Evolutionary conservation across 2,888 invertebrate species (phyloP).

Genomic region (Caenorhabditis sp.): DNA sequence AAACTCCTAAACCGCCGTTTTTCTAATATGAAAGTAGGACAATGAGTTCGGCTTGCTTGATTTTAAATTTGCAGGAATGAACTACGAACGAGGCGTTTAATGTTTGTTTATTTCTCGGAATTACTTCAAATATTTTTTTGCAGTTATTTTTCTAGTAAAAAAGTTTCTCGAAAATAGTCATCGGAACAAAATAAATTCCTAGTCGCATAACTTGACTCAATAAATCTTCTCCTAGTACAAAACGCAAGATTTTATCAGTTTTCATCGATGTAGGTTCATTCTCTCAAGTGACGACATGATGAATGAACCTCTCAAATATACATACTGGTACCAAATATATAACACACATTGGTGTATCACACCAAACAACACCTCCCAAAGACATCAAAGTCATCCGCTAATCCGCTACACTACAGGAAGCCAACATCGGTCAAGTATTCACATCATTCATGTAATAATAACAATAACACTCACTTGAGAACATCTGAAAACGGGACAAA

Average conservation of each 20-base stretch:
- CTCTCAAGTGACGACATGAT: not conserved
- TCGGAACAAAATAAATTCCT: not conserved
- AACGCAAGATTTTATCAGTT: constrained; percentile 30
- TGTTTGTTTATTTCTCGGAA: no score
- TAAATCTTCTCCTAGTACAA: not conserved
- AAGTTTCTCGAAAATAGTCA: no score
- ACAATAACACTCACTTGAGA: not conserved
- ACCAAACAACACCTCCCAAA: not conserved
- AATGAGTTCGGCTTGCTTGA: no score
- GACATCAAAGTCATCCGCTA: not conserved
- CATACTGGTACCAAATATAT: no score
- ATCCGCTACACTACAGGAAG: constrained; percentile 19
- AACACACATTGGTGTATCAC: not conserved
- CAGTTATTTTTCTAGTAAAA: no score
- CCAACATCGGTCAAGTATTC: constrained; percentile 29
- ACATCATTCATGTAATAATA: not conserved
- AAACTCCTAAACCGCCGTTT: no score
- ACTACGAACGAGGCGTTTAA: no score
- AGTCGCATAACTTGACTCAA: not conserved
- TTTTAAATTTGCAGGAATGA: no score
- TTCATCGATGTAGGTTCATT: not conserved
- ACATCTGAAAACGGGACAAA: not conserved
- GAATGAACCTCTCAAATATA: not conserved
- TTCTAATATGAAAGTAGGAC: no score
- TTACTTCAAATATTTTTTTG: no score